Conservation (phyloP, 1,140 invertebrate genomes). For the Pygmarrhopalites habei region DNA sequence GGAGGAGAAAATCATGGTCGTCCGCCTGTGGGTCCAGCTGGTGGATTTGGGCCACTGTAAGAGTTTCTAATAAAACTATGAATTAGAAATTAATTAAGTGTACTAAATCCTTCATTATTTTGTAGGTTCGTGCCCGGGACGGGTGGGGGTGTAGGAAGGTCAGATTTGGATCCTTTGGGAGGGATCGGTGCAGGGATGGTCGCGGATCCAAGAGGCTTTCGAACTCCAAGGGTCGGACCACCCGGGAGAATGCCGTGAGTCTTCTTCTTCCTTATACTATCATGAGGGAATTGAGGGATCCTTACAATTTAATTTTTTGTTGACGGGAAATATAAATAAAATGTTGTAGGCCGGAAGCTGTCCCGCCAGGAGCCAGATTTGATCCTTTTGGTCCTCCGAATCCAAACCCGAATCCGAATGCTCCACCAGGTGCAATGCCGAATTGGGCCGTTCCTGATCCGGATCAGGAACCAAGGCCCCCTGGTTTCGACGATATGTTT, state of each 20-base stretch:
- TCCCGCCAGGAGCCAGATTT: conserved; percentile 30
- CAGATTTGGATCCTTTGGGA: conserved; percentile 37
- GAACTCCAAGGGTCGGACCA: conserved; percentile 4
- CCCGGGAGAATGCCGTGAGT: conserved; percentile 1
- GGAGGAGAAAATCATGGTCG: background rate
- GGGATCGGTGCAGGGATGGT: conserved; percentile 33
- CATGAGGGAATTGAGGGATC: too few species aligned
- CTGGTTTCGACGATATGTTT: conserved; percentile 37
- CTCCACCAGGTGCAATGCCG: conserved; percentile 17
- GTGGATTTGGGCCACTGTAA: conserved; percentile 18
- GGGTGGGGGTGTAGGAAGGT: conserved; percentile 25
- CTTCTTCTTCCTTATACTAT: too few species aligned
- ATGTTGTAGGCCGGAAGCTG: conserved; percentile 4
- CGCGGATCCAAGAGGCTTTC: conserved; percentile 31
- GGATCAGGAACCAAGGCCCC: conserved; percentile 32
- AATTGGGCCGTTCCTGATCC: too few species aligned
- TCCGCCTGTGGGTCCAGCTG: background rate
- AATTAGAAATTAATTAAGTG: too few species aligned
- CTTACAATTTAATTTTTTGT: too few species aligned
- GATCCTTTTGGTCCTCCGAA: conserved; percentile 34
- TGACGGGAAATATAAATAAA: too few species aligned
- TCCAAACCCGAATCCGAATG: background rate
- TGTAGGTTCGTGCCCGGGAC: background rate
- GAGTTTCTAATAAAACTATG: too few species aligned
- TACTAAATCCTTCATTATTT: too few species aligned